phyloP scores from a whole-genome alignment of 2,797 vertebrate genomes.

The Philypnodon macrostomus region DNA sequence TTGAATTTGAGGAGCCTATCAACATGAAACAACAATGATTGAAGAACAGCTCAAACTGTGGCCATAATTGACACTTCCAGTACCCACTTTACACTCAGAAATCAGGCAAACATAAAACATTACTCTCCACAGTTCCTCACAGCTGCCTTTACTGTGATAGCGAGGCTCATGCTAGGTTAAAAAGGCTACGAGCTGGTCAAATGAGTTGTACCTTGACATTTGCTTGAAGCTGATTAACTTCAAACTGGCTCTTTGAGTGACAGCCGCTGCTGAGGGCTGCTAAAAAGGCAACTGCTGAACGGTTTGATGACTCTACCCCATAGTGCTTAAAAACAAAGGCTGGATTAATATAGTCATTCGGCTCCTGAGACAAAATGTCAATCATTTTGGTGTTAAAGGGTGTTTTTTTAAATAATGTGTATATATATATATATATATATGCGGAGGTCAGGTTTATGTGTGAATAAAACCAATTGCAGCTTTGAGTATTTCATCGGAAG shows the following conservation, averaged over 20 bases:
- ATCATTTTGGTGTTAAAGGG: background rate
- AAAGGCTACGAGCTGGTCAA: background rate
- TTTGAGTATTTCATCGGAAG: no score
- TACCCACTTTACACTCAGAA: conserved; percentile 1
- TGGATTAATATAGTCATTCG: background rate
- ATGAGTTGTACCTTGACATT: conserved; percentile 5
- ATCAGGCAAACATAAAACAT: background rate
- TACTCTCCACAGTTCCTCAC: conserved; percentile 1
- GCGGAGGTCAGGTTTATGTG: no score
- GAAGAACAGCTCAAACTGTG: background rate
- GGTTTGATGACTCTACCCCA: conserved; percentile 1
- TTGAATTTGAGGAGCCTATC: background rate
- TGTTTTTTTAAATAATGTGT: no score
- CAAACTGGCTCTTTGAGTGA: conserved; percentile 15
- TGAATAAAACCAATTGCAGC: no score
- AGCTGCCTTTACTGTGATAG: conserved; percentile 4
- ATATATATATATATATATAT: no score
- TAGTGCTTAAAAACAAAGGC: conserved; percentile 7
- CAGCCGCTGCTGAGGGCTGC: conserved; percentile 20
- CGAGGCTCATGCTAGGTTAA: conserved; percentile 15
- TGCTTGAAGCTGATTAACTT: conserved; percentile 21
- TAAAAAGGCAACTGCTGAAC: conserved; percentile 2
- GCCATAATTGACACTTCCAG: background rate
- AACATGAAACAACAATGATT: no score
- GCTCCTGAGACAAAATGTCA: background rate